Base-by-base conservation (phyloP, 2,888 invertebrate species). In the Lucinisca nassula region DNA sequence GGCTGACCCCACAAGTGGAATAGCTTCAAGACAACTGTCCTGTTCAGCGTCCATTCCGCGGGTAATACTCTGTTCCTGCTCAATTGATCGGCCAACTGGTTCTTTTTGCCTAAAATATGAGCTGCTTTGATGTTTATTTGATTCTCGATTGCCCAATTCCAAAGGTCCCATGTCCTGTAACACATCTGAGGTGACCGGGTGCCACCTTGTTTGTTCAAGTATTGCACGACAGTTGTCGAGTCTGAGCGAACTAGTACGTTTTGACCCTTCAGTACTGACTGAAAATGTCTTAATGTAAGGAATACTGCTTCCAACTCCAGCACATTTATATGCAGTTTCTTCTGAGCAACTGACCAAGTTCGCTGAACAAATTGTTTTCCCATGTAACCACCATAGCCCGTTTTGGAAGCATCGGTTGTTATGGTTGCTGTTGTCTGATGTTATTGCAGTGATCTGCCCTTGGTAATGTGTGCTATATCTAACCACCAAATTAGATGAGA, bases 161-260 rank as follows among this genome's bases (percentile, higher is more conserved):
- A 73, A 14, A 88, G 76, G 17, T 84, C 40, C 80, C 79, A 88
- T 10, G 83, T 38, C 75, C 77, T 45, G n/a, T 76, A 45, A 58
- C 84, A 86, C 10, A 88, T 72, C 0, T 21, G 51, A 51, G 76
- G 70, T 21, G 87, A 90, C 40, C 81, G 74, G 14, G 85, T 87
- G 14, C 81, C 87, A 49, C 88, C 87, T 37, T 85, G 83, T 51
- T 82, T 83, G 73, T 85, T 88, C 27, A 87, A 61, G 55, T 88
- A 90, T 12, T 72, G 76, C 17, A 79, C 83, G 0, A 87, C 85
- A 49, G 84, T 87, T 24, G 83, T 82, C 35, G 85, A 81, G 88
- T 88, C 85, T 14, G 58, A 35, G n/a, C 78, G 67, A 0, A 89
- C 51, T 45, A 85, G 24, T 0, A 87, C 82, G 27, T 38, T 51